Percentiles rank a stretch among this genome's conserved stretches.
phyloP scores from a whole-genome alignment of 2,888 invertebrate species.

The Drosophila colorata region DNA sequence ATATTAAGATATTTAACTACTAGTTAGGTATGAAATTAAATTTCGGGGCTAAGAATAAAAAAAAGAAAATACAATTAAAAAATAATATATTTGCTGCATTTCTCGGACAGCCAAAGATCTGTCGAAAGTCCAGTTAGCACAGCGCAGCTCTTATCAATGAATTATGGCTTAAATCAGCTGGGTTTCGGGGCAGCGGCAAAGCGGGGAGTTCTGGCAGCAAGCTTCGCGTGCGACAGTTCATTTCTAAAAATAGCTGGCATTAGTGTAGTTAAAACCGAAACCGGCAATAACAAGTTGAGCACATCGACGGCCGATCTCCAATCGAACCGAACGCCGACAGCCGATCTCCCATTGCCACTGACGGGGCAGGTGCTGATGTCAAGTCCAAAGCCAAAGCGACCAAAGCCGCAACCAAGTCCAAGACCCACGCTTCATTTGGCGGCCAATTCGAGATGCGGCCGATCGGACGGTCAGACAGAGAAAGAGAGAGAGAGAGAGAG shows the following conservation, averaged over 20 bases:
- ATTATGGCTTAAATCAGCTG: background rate
- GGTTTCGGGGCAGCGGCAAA: background rate
- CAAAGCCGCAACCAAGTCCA: constrained; percentile 30
- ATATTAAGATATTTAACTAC: too few species aligned
- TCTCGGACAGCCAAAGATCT: background rate
- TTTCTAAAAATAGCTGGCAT: constrained; percentile 51
- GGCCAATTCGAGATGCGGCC: constrained; percentile 8
- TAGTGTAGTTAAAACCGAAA: constrained; percentile 31
- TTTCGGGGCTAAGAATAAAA: too few species aligned
- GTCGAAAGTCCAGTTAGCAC: background rate
- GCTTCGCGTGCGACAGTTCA: constrained; percentile 10
- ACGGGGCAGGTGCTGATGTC: constrained; percentile 48
- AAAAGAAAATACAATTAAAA: too few species aligned
- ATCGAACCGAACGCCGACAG: background rate
- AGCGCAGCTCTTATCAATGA: constrained; percentile 25
- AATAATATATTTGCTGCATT: background rate
- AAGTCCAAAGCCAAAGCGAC: constrained; percentile 34
- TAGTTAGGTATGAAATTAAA: too few species aligned
- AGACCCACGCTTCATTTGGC: constrained; percentile 56
- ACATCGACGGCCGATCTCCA: constrained; percentile 16
- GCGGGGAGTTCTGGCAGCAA: too few species aligned
- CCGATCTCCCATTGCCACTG: constrained; percentile 10
- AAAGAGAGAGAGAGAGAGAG: background rate
- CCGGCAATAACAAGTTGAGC: constrained; percentile 47
- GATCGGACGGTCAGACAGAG: background rate